Percentiles rank a stretch among this genome's conserved stretches.
Evolutionary conservation across 2,888 invertebrate genomes (phyloP).

Genomic region (Anaspis maculata): DNA sequence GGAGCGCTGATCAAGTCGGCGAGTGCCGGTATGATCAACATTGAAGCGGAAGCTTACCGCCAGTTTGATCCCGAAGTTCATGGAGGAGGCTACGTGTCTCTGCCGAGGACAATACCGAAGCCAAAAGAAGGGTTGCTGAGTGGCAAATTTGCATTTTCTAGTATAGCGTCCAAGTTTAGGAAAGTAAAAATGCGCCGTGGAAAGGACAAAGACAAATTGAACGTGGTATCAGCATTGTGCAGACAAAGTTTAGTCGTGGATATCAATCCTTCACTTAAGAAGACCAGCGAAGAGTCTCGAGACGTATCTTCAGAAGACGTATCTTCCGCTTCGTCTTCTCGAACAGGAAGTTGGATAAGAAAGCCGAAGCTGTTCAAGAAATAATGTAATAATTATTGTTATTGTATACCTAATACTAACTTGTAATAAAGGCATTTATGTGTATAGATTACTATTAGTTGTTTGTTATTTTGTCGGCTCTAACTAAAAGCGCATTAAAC

Average conservation of each 20-base stretch:
- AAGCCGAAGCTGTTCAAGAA: constrained; percentile 31
- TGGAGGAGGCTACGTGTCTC: constrained; percentile 46
- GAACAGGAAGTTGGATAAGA: constrained; percentile 32
- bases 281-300: constrained; percentile 1
- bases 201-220: constrained; percentile 42
- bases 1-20: constrained; percentile 58
- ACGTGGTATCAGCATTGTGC: constrained; percentile 62
- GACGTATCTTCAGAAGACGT: constrained; percentile 7
- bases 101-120: constrained; percentile 41
- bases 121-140: constrained; percentile 33
- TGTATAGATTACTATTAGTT: too few species aligned
- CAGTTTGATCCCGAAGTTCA: constrained; percentile 44
- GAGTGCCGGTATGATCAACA: constrained; percentile 70
- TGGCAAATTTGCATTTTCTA: constrained; percentile 45
- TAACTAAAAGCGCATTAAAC: too few species aligned
- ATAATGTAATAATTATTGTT: too few species aligned
- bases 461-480: too few species aligned
- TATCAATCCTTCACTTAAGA: constrained; percentile 26
- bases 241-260: constrained; percentile 68
- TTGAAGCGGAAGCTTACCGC: constrained; percentile 53
- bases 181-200: constrained; percentile 46
- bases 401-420: too few species aligned
- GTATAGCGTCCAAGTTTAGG: constrained; percentile 52
- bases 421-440: too few species aligned
- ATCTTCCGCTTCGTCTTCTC: constrained; percentile 8